phyloP scores from a whole-genome alignment of 2,797 vertebrate species.

The Myotis myotis region DNA sequence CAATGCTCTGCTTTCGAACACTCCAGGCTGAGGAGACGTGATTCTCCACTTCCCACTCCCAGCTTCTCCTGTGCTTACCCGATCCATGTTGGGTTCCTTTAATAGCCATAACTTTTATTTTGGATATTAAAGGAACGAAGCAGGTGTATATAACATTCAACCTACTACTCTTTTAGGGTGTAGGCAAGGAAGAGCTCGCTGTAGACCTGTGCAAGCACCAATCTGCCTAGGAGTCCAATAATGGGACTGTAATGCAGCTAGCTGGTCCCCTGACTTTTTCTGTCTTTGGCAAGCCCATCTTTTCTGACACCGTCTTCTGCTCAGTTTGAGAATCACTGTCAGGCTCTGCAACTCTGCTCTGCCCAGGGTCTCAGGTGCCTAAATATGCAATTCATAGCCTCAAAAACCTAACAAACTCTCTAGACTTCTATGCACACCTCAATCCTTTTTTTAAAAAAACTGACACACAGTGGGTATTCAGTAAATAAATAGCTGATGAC shows the following conservation, averaged over 20 bases:
- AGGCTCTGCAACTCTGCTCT: not conserved
- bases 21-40: not conserved
- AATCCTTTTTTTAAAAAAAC: not conserved
- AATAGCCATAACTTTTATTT: not conserved
- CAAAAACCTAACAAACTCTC: not conserved
- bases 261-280: not conserved
- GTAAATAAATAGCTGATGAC: not conserved
- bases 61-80: not conserved
- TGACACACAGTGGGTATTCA: not conserved
- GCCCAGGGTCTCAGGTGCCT: not conserved
- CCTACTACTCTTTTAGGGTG: not conserved
- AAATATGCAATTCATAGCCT: not conserved
- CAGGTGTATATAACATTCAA: not conserved
- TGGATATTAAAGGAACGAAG: not conserved
- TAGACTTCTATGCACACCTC: not conserved
- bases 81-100: not conserved
- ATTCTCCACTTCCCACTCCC: not conserved
- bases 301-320: not conserved
- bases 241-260: not conserved
- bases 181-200: not conserved
- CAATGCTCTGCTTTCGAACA: not conserved
- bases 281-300: not conserved
- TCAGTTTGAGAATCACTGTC: not conserved
- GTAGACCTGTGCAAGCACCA: not conserved
- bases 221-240: not conserved